These are phyloP conservation scores for Drosophila funebris DNA, from an alignment of 1,140 invertebrate genomes.

Conservation along the genomic window DNA sequence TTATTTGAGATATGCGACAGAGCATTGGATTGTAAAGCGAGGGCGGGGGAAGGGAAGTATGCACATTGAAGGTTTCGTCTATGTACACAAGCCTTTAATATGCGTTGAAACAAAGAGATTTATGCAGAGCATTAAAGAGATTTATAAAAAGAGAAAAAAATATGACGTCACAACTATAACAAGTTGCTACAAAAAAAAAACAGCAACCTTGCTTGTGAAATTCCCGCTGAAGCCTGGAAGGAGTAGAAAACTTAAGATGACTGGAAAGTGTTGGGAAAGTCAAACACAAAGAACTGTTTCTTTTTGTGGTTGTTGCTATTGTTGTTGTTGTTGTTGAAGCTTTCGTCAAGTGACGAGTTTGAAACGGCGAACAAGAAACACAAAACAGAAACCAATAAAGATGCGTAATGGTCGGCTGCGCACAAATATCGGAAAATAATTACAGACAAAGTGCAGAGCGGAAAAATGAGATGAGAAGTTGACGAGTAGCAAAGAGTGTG, in stretches of 20 bases:
- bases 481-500: not conserved
- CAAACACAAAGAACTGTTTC: conserved; percentile 1
- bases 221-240: not conserved
- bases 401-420: conserved; percentile 74
- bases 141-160: no score
- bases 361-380: conserved; percentile 34
- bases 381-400: conserved; percentile 69
- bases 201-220: not conserved
- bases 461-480: conserved; percentile 8
- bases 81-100: conserved; percentile 25
- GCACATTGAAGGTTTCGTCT: no score
- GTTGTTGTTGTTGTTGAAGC: not conserved
- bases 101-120: not conserved
- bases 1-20: conserved; percentile 32
- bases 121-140: not conserved
- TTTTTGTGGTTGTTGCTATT: not conserved
- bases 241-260: not conserved
- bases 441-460: conserved; percentile 29
- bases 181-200: no score
- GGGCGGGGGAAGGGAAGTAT: not conserved
- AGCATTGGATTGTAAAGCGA: not conserved
- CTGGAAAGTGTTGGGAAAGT: conserved; percentile 13
- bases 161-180: not conserved
- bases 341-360: conserved; percentile 17
- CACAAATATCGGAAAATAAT: conserved; percentile 80